Evolutionary conservation across 2,888 invertebrate genomes (phyloP), one percentile per base, ranked within the genome.

Genomic region (Scaptomyza flava): DNA sequence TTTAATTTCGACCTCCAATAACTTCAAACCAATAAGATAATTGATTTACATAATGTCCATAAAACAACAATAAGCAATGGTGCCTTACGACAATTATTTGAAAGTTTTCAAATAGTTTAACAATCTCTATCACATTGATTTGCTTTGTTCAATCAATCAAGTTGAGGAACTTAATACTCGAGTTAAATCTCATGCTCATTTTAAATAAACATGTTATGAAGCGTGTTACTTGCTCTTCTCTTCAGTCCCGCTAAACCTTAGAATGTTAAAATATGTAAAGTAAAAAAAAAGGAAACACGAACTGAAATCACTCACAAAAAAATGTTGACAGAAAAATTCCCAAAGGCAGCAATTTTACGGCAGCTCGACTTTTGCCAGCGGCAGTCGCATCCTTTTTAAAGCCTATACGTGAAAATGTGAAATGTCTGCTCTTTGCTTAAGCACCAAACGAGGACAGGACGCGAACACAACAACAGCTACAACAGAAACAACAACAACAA

Each of bases 301-400:
- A 62, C 41, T 54, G 51, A 68, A 77, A 77, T 85, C 80, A 80
- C 77, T 80, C 78, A 81, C 72, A 81, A 72, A 70, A 36, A 36
- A 68, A 69, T 64, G 77, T 52, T 52, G 71, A 66, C 59, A 57
- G 36, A 27, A 65, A 57, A 70, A 75, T 76, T 78, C 79, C 85
- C 82, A 38, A 43, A 42, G 68, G 54, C 61, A 61, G 77, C 87
- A 84, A 84, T 82, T 82, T 81, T 64, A 67, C 76, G 82, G 68
- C 73, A 81, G 70, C 76, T 84, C 85, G 77, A 50, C 77, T 77
- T 59, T 63, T 8, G 67, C 45, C 68, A 72, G 43, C 63, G 53
- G 45, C 61, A 61, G 27, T 42, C 57, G 53, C 61, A 75, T 77
- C 80, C 83, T 80, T 38, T 38, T 80, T 76, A 72, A 76, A 70